Evolutionary conservation across 2,797 vertebrate species (phyloP).

Genomic region (Peromyscus aztecus): DNA sequence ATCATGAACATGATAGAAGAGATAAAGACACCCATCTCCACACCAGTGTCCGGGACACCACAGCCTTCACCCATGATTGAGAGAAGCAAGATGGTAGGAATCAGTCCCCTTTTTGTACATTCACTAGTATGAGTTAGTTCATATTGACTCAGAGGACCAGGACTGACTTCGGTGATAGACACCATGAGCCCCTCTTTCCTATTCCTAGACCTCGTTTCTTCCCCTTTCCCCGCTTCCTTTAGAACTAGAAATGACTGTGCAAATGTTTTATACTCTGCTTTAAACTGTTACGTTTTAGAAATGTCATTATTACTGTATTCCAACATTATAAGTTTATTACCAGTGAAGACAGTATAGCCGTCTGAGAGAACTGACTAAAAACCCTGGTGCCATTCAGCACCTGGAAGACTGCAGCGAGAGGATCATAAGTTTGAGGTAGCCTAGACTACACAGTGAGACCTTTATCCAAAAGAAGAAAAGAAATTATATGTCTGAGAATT

Average conservation of each 20-base stretch:
- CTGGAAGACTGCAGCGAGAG: neutral
- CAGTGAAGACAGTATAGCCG: neutral
- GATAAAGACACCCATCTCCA: constrained; percentile 88
- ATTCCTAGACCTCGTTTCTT: neutral
- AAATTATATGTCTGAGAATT: neutral
- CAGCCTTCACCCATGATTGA: constrained; percentile 91
- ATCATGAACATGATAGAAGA: constrained; percentile 94
- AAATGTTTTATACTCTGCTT: neutral
- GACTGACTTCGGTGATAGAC: neutral
- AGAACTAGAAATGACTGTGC: neutral
- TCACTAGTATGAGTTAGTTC: neutral
- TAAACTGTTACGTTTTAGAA: neutral
- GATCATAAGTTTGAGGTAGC: neutral
- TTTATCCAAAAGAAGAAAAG: neutral
- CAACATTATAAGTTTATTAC: neutral
- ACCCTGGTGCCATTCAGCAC: neutral
- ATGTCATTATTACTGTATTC: neutral
- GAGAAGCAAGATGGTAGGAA: constrained; percentile 89
- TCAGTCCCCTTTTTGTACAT: neutral
- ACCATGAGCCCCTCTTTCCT: neutral
- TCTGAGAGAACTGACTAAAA: neutral
- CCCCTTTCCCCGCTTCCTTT: neutral
- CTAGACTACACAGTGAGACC: neutral
- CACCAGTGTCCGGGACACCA: constrained; percentile 89
- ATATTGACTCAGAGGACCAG: neutral